phyloP scores from a whole-genome alignment of 2,113 vertebrate species.

The Maccullochella peelii region DNA sequence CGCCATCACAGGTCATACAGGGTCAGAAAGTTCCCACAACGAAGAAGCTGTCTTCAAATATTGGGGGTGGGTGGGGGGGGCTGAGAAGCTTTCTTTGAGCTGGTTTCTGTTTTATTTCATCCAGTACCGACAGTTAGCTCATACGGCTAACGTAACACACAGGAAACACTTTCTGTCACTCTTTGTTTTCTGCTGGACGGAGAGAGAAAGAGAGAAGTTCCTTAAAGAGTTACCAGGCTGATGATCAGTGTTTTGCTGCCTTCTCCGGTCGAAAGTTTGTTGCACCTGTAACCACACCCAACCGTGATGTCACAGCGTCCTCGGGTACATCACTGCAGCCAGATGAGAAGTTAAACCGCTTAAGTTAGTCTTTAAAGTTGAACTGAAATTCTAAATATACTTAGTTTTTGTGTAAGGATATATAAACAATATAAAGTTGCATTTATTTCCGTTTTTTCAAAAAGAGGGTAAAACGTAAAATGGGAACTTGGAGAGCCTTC shows the following conservation, averaged over 20 bases:
- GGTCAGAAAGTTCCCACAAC: conserved; percentile 14
- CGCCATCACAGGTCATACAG: neutral
- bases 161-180: neutral
- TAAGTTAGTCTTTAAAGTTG: neutral
- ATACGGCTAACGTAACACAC: neutral
- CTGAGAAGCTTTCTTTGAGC: neutral
- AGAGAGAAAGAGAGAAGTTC: neutral
- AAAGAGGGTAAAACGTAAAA: neutral
- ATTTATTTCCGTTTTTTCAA: neutral
- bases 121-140: neutral
- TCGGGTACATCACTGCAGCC: neutral
- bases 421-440: neutral
- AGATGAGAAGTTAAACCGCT: neutral
- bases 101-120: conserved; percentile 22
- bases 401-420: neutral
- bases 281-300: neutral
- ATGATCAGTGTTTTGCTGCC: neutral
- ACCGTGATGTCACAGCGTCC: neutral
- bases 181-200: neutral
- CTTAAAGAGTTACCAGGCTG: neutral
- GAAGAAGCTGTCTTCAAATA: neutral
- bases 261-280: too few species aligned
- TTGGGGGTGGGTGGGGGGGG: too few species aligned
- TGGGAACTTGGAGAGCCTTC: too few species aligned
- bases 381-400: neutral